Evolutionary conservation across 2,113 vertebrate species (phyloP).

Genomic region (Alexandromys fortis): DNA sequence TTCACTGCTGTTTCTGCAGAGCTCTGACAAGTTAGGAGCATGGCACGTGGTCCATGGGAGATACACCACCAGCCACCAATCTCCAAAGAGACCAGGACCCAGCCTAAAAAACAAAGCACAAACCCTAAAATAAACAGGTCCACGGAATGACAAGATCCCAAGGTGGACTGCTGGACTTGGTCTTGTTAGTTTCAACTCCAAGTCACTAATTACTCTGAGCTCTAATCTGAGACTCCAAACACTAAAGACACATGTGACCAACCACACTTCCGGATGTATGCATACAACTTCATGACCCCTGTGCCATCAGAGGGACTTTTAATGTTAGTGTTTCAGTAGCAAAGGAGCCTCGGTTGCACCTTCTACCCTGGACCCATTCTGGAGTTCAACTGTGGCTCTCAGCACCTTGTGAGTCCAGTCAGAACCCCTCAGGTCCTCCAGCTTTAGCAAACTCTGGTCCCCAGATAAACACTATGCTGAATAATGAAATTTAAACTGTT

Average conservation of each 20-base stretch:
- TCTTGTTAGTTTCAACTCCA: neutral
- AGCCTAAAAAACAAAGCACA: neutral
- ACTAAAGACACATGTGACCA: neutral
- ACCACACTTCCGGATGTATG: neutral
- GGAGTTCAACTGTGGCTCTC: neutral
- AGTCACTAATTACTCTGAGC: neutral
- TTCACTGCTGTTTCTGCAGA: neutral
- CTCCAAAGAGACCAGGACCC: neutral
- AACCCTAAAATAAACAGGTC: neutral
- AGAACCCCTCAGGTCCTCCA: neutral
- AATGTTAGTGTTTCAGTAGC: neutral
- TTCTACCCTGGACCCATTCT: neutral
- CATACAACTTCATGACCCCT: neutral
- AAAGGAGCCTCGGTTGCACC: no score
- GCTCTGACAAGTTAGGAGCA: neutral
- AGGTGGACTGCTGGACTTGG: rapidly evolving
- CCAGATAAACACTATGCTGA: neutral
- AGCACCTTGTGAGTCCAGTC: neutral
- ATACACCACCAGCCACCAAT: neutral
- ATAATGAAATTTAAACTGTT: conserved; percentile 61
- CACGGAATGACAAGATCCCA: rapidly evolving
- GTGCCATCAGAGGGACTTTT: neutral
- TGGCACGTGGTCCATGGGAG: neutral
- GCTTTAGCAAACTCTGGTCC: conserved; percentile 18
- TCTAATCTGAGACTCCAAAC: neutral